These are phyloP conservation scores for Oceanodroma leucorhoa DNA, from an alignment of 2,797 vertebrate genomes.

Conservation along the genomic window DNA sequence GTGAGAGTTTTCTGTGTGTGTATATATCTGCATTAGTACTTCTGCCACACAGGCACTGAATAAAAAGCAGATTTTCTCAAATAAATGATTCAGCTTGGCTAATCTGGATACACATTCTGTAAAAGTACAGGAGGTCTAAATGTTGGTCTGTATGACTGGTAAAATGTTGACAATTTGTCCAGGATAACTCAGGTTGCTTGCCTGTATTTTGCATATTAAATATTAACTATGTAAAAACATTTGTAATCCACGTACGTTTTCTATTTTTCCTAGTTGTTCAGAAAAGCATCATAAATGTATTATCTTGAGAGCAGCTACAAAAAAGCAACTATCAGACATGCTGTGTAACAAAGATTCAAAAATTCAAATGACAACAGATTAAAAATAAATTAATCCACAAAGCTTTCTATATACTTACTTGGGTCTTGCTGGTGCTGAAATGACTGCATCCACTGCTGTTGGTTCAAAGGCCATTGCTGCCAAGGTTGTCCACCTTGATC, in stretches of 20 bases:
- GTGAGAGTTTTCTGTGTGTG: neutral
- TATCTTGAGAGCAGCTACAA: neutral
- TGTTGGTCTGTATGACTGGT: neutral
- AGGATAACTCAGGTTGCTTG: neutral
- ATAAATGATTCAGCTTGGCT: neutral
- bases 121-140: neutral
- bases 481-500: conserved; percentile 99
- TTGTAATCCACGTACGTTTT: neutral
- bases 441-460: conserved; percentile 99
- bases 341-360: neutral
- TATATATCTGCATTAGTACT: neutral
- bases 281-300: neutral
- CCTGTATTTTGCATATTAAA: neutral
- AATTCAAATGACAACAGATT: neutral
- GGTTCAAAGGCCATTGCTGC: conserved; percentile 98
- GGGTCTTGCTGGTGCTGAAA: conserved; percentile 99
- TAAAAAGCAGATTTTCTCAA: neutral
- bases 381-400: neutral
- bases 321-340: neutral
- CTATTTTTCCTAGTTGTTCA: neutral
- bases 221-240: neutral
- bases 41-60: neutral
- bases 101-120: neutral
- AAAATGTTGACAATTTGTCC: neutral
- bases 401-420: conserved; percentile 79